Conservation (phyloP, 1,140 invertebrate genomes). For the Bombus soroeensis region DNA sequence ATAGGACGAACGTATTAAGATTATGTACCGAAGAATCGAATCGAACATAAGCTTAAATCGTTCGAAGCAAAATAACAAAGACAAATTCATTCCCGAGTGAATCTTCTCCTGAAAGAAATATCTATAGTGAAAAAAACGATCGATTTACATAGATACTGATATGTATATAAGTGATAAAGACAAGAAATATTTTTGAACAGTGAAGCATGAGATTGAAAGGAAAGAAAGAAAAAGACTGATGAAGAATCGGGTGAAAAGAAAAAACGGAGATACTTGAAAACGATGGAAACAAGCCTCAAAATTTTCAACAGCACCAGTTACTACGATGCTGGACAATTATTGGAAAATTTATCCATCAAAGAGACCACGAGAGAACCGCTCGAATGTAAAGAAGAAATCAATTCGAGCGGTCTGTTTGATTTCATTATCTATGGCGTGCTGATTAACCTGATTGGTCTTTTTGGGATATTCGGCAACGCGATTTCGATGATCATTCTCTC, state of each 20-base stretch:
- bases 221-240: slow-evolving; percentile 21
- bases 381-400: slow-evolving; percentile 80
- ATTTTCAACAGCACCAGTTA: slow-evolving; percentile 22
- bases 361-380: slow-evolving; percentile 27
- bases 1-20: neutral
- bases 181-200: neutral
- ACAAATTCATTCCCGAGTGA: neutral
- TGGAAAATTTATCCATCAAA: slow-evolving; percentile 49
- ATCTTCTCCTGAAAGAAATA: no score
- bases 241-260: slow-evolving; percentile 13
- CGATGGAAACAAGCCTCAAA: slow-evolving; percentile 58
- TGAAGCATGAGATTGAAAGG: slow-evolving; percentile 48
- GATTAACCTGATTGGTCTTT: slow-evolving; percentile 90
- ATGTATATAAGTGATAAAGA: neutral
- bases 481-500: slow-evolving; percentile 95
- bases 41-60: neutral
- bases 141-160: neutral
- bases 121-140: neutral
- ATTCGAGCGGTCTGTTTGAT: slow-evolving; percentile 85
- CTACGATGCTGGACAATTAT: slow-evolving; percentile 45
- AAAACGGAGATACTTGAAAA: slow-evolving; percentile 35
- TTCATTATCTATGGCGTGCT: slow-evolving; percentile 94
- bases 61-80: neutral
- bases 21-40: neutral
- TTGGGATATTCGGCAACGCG: slow-evolving; percentile 94